A percentile compares a stretch with the other conserved stretches of the same genome.
Conservation (phyloP, 92 coral and sea anemone species). For the Paramuricea clavata region DNA sequence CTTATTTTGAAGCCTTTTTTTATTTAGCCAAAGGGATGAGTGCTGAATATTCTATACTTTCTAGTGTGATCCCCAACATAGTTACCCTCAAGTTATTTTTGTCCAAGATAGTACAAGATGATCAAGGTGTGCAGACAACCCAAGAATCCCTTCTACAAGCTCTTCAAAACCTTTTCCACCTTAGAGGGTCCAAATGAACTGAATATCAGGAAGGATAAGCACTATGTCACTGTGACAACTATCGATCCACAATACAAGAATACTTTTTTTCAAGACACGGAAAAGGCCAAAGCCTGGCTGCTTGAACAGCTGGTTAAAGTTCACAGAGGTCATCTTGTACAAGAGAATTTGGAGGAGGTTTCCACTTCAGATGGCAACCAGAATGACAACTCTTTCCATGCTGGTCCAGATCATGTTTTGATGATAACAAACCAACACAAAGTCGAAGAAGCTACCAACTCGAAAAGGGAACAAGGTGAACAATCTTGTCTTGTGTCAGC, state of each 20-base stretch:
- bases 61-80: conserved; percentile 34
- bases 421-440: conserved; percentile 23
- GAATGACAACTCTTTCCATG: conserved; percentile 5
- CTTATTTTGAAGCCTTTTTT: conserved; percentile 37
- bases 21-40: conserved; percentile 37
- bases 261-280: conserved; percentile 3
- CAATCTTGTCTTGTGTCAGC: background rate
- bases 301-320: conserved; percentile 6
- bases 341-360: conserved; percentile 7
- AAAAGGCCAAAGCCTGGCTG: conserved; percentile 40
- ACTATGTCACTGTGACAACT: conserved; percentile 23
- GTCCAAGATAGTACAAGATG: conserved; percentile 25
- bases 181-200: conserved; percentile 21
- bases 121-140: conserved; percentile 37
- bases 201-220: conserved; percentile 17
- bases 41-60: conserved; percentile 26
- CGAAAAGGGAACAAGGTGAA: conserved; percentile 1
- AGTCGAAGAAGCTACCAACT: conserved; percentile 8
- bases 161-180: conserved; percentile 24
- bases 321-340: background rate
- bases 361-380: conserved; percentile 7
- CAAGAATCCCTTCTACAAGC: conserved; percentile 5
- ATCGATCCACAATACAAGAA: conserved; percentile 31
- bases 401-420: conserved; percentile 25
- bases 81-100: conserved; percentile 30